Evolutionary conservation across 2,888 invertebrate species (phyloP), one percentile per base, ranked within the genome.

Genomic region (Minunthozetes semirufus): DNA sequence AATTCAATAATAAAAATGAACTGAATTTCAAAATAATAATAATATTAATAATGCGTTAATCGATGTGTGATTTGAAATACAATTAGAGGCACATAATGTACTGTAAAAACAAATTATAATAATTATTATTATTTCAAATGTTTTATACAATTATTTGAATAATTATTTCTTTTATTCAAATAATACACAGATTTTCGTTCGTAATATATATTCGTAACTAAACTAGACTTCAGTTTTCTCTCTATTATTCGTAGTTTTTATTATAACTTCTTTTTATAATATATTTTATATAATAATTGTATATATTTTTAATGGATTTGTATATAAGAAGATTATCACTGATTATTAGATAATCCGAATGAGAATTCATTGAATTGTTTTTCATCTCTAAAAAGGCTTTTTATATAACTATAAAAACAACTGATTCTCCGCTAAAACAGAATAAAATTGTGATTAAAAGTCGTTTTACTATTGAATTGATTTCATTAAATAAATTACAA

Each of bases 271-370:
- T 63, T 33, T 17, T 33, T 33, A 63, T 63, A 56, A 33, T 33
- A 29, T 63, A n/a, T 33, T 17, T 33, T 33, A 63, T 63, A 56
- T 63, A 63, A 29, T 63, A n/a, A 17, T n/a, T 63, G 6, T 63
- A 33, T 59, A 9, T 59, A 27, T 59, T 27, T 27, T 59, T 22
- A 6, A n/a, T 25, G 22, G 27, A 25, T 25, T 27, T 38, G 22
- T 68, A 25, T 68, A 68, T 29, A n/a, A 42, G 13, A 68, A 68
- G 68, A 68, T 68, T 68, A 68, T 68, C 68, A 46, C 46, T 68
- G 68, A 68, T 68, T 68, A 68, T 68, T 29, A 68, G 68, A 68
- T 68, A 68, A 42, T 68, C 42, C n/a, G 53, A 53, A 53, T n/a
- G 15, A n/a, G 8, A n/a, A 53, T 53, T 53, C n/a, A 19, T 53